phyloP scores from a whole-genome alignment of 2,113 vertebrate genomes.

The Hippolais icterina region DNA sequence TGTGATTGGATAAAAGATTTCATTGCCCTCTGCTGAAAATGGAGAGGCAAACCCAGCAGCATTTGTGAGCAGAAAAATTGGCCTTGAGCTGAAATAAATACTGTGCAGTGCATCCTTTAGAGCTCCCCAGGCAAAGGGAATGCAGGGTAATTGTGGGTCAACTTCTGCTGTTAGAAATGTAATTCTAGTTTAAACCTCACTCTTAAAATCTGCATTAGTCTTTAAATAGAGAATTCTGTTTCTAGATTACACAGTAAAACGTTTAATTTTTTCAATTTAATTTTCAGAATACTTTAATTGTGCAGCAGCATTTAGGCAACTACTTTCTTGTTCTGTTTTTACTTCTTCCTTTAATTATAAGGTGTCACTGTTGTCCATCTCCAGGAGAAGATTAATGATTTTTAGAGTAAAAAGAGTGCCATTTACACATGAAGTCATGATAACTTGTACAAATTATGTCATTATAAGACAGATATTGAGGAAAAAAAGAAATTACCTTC shows the following conservation, averaged over 20 bases:
- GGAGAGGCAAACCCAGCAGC: neutral
- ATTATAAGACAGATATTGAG: neutral
- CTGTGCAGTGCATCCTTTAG: neutral
- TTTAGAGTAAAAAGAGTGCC: neutral
- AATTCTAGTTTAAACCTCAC: conserved; percentile 4
- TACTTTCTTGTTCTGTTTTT: neutral
- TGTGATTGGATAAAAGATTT: neutral
- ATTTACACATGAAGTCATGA: neutral
- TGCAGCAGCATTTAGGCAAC: neutral
- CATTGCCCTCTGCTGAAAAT: neutral
- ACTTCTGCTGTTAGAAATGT: neutral
- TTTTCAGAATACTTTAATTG: neutral
- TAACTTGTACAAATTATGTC: neutral
- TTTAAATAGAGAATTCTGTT: conserved; percentile 17
- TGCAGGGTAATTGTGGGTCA: neutral
- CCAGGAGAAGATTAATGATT: neutral
- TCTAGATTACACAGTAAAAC: neutral
- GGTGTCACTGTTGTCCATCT: neutral
- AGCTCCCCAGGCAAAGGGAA: neutral
- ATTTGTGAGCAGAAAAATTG: neutral
- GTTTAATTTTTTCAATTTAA: conserved; percentile 33
- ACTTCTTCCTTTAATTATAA: neutral
- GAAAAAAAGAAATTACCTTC: neutral
- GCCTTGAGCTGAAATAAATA: neutral
- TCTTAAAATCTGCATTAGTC: neutral